Percentiles rank a stretch among this genome's conserved stretches.
Conservation (phyloP, 2,888 invertebrate species). For the Byasa hedistus region DNA sequence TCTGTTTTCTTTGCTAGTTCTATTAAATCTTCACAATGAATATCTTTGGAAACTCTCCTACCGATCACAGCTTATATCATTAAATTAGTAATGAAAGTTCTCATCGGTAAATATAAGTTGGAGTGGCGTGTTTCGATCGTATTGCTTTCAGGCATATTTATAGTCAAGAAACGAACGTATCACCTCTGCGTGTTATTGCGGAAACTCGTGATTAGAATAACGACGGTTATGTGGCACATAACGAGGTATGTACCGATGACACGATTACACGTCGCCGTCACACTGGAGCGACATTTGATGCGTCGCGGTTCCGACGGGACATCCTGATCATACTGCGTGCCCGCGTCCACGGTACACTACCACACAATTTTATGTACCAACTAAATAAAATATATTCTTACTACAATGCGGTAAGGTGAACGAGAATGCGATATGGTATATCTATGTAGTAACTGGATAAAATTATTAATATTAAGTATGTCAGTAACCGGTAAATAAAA, state of each 20-base stretch:
- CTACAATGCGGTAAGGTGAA: too few relatives aligned
- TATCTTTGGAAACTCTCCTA: too few relatives aligned
- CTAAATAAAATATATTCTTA: slow-evolving; percentile 4
- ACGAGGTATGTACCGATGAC: slow-evolving; percentile 46
- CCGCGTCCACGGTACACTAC: slow-evolving; percentile 63
- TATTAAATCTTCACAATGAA: too few relatives aligned
- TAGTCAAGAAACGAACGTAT: slow-evolving; percentile 6
- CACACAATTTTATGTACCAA: slow-evolving; percentile 35
- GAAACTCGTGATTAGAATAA: slow-evolving; percentile 15
- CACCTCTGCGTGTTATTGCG: not conserved
- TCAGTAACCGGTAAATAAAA: too few relatives aligned
- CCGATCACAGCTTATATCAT: not conserved
- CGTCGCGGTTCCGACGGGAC: slow-evolving; percentile 65
- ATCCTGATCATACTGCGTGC: slow-evolving; percentile 74
- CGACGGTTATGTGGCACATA: not conserved
- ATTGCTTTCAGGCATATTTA: slow-evolving; percentile 3
- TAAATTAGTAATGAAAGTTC: not conserved
- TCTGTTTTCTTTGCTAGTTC: too few relatives aligned
- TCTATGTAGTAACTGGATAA: too few relatives aligned
- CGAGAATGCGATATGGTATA: too few relatives aligned
- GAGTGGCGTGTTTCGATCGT: not conserved
- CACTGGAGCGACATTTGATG: slow-evolving; percentile 46
- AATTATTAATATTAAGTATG: too few relatives aligned
- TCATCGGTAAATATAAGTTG: not conserved
- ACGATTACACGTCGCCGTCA: slow-evolving; percentile 69